These are phyloP conservation scores for Adrianichthys oophorus DNA, from an alignment of 2,797 vertebrate genomes.

Conservation along the genomic window DNA sequence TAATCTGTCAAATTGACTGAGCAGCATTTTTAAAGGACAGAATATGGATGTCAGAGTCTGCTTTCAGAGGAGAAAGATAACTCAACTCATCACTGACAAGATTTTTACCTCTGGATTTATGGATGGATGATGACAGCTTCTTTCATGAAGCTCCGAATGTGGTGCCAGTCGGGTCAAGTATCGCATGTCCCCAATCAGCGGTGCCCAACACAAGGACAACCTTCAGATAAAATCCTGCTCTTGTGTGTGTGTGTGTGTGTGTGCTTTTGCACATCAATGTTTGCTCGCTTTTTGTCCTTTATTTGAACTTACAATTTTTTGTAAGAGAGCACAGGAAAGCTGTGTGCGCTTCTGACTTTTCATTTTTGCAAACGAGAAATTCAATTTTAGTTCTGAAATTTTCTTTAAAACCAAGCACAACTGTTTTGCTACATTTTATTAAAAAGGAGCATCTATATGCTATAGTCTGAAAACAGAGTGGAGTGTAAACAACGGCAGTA, in stretches of 20 bases:
- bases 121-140: slow-evolving; percentile 59
- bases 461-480: background rate
- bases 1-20: no score
- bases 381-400: no score
- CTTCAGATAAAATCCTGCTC: background rate
- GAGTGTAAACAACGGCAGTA: background rate
- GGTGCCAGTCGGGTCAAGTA: slow-evolving; percentile 53
- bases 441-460: no score
- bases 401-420: no score
- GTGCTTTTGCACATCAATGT: slow-evolving; percentile 1
- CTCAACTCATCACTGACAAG: slow-evolving; percentile 34
- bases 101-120: slow-evolving; percentile 37
- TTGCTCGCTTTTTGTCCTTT: background rate
- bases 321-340: no score
- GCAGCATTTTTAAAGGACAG: no score
- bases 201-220: background rate
- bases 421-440: no score
- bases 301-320: background rate
- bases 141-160: slow-evolving; percentile 56
- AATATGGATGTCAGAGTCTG: background rate
- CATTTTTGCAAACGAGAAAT: no score
- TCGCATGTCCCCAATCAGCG: slow-evolving; percentile 26
- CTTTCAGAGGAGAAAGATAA: background rate
- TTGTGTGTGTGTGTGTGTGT: background rate
- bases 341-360: no score